Base-by-base conservation (phyloP, 64 coral and sea anemone genomes). In the Pachyseris speciosa region DNA sequence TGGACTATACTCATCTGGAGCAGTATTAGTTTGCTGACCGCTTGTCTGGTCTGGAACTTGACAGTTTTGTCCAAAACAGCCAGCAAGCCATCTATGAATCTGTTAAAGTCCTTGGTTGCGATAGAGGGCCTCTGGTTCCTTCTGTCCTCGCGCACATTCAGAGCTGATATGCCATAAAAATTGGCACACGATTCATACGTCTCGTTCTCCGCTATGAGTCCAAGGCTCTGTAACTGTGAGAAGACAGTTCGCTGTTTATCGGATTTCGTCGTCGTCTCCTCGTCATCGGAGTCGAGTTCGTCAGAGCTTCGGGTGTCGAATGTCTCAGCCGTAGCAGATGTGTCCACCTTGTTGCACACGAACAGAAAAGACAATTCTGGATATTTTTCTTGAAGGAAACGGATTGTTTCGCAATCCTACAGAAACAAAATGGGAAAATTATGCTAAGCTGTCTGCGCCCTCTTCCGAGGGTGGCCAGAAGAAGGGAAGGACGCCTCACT, bases 261-360 rank as follows among this genome's bases (percentile, higher is more conserved):
- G 16, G 19, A 15, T 43, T 43, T 24, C 17, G 3, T 41, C 34
- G 20, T 39, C 37, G 68, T 20, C 9, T 72, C 68, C 31, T 72
- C 68, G 36, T 41, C 37, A 0, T 72, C 68, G 6, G 68, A 72
- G 17, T 72, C 68, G 22, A 2, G 3, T n/a, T 72, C 68, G 20
- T 72, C 68, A 22, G 37, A 72, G 20, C 36, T 43, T 42, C 36
- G 15, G 36, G 5, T 2, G 30, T 68, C 65, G 30, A 13, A 36
- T 36, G 29, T 0, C 25, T 34, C 11, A 2, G 73, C 73, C 19
- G 13, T 29, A 26, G 75, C 44, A 7, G 47, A 53, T 4, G 75
- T 79, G 32, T 91, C 88, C 2, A 91, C 64, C 45, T 91, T 91
- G 44, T 72, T 91, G 43, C 88, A 91, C 57, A 91, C 76, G 34